A percentile compares a stretch with the other conserved stretches of the same genome.
These are phyloP conservation scores for Odocoileus virginianus DNA, from an alignment of 2,113 vertebrate genomes.

Conservation along the genomic window DNA sequence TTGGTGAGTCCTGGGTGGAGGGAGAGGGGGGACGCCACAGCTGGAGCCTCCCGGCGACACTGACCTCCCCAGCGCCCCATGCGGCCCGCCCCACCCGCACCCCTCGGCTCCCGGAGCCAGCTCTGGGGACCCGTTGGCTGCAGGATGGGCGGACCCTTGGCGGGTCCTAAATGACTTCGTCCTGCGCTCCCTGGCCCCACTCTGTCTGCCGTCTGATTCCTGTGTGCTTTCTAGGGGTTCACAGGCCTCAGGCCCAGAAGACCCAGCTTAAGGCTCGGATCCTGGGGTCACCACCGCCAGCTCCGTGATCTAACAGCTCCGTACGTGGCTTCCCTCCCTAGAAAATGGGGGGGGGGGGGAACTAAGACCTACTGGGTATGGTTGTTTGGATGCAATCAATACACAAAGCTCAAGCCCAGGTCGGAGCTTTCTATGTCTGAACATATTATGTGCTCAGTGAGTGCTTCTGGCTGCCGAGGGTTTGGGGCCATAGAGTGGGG, in stretches of 20 bases:
- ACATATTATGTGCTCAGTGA: accelerated
- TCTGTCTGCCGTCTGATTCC: not conserved
- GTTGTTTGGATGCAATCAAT: accelerated
- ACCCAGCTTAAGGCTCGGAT: not conserved
- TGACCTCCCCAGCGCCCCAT: accelerated
- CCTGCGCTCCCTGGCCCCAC: accelerated
- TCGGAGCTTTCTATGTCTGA: not conserved
- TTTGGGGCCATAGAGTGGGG: accelerated
- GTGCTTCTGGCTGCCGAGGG: not conserved
- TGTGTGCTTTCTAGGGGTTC: accelerated
- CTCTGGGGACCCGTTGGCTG: not conserved
- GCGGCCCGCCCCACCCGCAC: accelerated
- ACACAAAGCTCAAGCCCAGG: not conserved
- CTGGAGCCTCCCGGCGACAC: accelerated
- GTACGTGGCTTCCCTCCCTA: accelerated
- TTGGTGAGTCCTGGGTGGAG: slow-evolving; percentile 38
- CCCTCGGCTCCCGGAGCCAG: accelerated
- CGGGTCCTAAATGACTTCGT: accelerated
- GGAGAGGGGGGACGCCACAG: not conserved
- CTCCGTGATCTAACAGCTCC: not conserved
- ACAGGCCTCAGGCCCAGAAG: not conserved
- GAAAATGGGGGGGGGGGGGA: too few relatives aligned
- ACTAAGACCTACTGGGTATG: accelerated
- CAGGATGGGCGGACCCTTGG: accelerated
- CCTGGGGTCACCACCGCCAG: not conserved